Conservation (phyloP, 1,140 invertebrate species). For the Drosophila rhopaloa region DNA sequence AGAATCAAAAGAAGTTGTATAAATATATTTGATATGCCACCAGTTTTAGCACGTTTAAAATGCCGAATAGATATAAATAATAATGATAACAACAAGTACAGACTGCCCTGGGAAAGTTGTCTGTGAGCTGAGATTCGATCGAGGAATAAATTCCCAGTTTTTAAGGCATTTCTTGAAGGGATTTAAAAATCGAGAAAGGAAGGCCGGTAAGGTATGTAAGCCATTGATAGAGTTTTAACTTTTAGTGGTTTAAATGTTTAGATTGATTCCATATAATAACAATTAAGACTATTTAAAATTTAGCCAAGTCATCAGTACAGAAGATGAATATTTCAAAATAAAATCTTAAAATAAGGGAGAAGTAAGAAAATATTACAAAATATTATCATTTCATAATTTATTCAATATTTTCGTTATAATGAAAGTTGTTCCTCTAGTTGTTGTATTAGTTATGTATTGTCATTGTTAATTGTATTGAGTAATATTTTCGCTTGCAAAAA, state of each 20-base stretch:
- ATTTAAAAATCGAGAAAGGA: background rate
- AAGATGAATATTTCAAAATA: too few relatives aligned
- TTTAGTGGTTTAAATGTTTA: background rate
- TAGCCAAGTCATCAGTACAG: too few relatives aligned
- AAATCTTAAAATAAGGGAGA: too few relatives aligned
- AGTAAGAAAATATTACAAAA: too few relatives aligned
- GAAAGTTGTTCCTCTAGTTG: too few relatives aligned
- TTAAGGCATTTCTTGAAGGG: background rate
- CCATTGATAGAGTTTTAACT: background rate
- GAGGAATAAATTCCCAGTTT: background rate
- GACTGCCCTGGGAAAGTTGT: constrained; percentile 18
- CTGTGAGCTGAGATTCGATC: background rate
- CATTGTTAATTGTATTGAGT: too few relatives aligned
- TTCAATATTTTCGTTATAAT: too few relatives aligned
- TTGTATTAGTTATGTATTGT: too few relatives aligned
- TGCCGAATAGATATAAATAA: constrained; percentile 27
- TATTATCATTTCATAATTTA: too few relatives aligned
- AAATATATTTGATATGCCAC: constrained; percentile 38
- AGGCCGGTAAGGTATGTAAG: background rate
- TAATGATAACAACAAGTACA: constrained; percentile 18
- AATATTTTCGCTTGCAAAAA: too few relatives aligned
- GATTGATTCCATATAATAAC: too few relatives aligned
- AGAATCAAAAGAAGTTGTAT: constrained; percentile 8
- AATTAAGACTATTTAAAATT: too few relatives aligned
- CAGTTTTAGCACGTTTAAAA: constrained; percentile 35